Evolutionary conservation across 2,888 invertebrate genomes (phyloP).

Genomic region (Phaedon cochleariae): DNA sequence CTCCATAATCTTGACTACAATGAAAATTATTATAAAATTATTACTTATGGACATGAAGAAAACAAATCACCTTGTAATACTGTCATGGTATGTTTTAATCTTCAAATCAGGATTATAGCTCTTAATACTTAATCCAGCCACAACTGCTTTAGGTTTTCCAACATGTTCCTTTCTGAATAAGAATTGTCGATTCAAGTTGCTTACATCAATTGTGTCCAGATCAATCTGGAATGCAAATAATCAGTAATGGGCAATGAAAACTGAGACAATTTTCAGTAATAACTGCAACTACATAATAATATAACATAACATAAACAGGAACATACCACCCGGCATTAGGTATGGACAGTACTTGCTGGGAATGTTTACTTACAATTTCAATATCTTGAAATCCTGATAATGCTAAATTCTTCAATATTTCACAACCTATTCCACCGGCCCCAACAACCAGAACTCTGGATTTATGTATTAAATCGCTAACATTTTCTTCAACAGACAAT

Average conservation of each 20-base stretch:
- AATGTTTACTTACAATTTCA: constrained; percentile 85
- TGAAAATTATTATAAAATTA: constrained; percentile 7
- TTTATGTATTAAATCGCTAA: constrained; percentile 67
- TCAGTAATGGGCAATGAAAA: background rate
- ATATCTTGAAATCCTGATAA: constrained; percentile 92
- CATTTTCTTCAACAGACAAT: background rate
- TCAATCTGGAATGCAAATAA: constrained; percentile 81
- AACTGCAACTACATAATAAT: too few relatives aligned
- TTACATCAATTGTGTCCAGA: constrained; percentile 98
- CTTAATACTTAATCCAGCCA: constrained; percentile 89
- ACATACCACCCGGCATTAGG: too few relatives aligned
- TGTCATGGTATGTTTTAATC: constrained; percentile 91
- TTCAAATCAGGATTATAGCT: constrained; percentile 88
- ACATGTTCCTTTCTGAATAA: constrained; percentile 99
- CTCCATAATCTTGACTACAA: constrained; percentile 86
- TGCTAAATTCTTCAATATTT: constrained; percentile 96
- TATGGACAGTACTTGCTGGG: constrained; percentile 3
- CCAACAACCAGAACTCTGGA: constrained; percentile 89
- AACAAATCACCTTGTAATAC: constrained; percentile 90
- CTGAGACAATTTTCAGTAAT: too few relatives aligned
- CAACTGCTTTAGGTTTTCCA: constrained; percentile 94
- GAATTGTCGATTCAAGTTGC: constrained; percentile 98
- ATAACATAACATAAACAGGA: too few relatives aligned
- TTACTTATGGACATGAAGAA: too few relatives aligned
- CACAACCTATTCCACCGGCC: constrained; percentile 99